Conservation (phyloP, 2,113 vertebrate species). For the Callospermophilus lateralis region DNA sequence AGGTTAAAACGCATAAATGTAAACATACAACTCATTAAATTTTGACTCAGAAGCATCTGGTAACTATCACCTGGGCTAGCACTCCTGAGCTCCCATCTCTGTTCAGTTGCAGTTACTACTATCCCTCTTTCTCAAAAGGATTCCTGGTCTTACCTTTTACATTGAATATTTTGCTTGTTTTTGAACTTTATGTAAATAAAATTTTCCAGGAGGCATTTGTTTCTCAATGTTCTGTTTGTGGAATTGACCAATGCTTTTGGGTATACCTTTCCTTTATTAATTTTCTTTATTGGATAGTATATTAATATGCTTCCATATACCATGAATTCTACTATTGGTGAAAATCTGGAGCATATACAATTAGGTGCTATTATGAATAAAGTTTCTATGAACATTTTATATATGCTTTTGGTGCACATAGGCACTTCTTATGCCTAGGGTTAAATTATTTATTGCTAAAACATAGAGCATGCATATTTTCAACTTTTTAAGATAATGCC, state of each 20-base stretch:
- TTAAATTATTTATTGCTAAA: neutral
- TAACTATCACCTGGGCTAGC: neutral
- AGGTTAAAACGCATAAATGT: neutral
- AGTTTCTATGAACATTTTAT: neutral
- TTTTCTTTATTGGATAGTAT: neutral
- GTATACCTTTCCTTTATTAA: neutral
- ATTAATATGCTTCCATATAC: neutral
- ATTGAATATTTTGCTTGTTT: neutral
- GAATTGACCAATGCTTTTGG: neutral
- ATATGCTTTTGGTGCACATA: neutral
- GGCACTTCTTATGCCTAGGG: neutral
- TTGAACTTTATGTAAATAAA: neutral
- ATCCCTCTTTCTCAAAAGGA: neutral
- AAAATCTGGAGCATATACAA: constrained; percentile 3
- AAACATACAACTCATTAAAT: neutral
- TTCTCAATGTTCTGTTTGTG: neutral
- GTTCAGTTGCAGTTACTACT: neutral
- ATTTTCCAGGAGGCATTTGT: neutral
- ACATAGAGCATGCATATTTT: neutral
- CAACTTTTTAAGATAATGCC: neutral
- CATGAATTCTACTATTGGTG: neutral
- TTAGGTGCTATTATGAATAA: neutral
- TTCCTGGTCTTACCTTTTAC: neutral
- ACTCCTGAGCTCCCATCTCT: neutral
- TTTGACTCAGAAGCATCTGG: neutral